phyloP scores from a whole-genome alignment of 2,113 vertebrate species.

The Jaculus jaculus region DNA sequence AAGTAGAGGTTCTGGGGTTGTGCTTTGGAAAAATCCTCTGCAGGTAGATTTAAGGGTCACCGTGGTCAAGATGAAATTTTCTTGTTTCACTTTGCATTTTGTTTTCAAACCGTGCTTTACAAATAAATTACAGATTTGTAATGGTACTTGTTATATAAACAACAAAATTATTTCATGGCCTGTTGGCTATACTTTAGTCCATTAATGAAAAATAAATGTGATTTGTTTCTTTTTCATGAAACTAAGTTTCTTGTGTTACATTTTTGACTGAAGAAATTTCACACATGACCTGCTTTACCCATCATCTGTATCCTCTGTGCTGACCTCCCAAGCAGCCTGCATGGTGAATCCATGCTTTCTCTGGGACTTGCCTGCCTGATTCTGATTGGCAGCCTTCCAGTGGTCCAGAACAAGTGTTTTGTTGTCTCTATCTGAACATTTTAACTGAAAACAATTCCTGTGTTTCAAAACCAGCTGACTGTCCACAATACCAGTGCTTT shows the following conservation, averaged over 20 bases:
- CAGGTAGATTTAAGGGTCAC: background rate
- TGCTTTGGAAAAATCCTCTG: background rate
- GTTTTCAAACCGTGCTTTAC: slow-evolving; percentile 37
- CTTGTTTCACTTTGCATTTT: slow-evolving; percentile 35
- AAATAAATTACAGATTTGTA: slow-evolving; percentile 20
- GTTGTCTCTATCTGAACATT: background rate
- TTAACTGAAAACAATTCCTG: slow-evolving; percentile 28
- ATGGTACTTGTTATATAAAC: slow-evolving; percentile 32
- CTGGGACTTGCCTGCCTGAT: background rate
- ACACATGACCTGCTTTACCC: background rate
- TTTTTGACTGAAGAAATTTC: slow-evolving; percentile 23
- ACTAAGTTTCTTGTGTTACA: background rate
- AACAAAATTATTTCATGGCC: slow-evolving; percentile 32
- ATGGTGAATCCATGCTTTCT: background rate
- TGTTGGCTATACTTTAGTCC: background rate
- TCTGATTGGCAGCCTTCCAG: background rate
- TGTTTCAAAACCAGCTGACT: slow-evolving; percentile 4
- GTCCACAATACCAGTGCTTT: background rate
- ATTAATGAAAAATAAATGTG: slow-evolving; percentile 49
- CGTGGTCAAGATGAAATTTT: background rate
- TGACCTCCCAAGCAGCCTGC: background rate
- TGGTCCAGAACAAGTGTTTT: slow-evolving; percentile 22
- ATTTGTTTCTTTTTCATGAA: slow-evolving; percentile 50
- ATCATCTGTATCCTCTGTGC: background rate
- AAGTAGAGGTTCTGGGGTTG: background rate